Percentiles rank a stretch among this genome's conserved stretches.
phyloP scores from a whole-genome alignment of 2,888 invertebrate species.

The Trichogramma dendrolimi region DNA sequence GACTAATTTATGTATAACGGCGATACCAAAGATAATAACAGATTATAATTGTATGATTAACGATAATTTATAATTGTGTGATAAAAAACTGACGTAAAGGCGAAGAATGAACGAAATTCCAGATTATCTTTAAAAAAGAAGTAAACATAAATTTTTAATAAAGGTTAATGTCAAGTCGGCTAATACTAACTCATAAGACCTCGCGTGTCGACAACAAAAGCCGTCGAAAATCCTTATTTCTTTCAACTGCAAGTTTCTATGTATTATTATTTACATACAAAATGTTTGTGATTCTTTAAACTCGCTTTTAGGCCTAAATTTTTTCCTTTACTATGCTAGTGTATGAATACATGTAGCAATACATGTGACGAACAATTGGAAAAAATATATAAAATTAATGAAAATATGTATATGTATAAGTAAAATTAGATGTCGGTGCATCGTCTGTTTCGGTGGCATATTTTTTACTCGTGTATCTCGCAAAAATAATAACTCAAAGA shows the following conservation, averaged over 20 bases:
- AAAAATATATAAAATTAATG: no score
- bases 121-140: no score
- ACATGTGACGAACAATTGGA: no score
- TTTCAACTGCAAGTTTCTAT: conserved; percentile 5
- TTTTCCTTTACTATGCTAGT: no score
- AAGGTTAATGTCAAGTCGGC: not conserved
- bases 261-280: conserved; percentile 5
- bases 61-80: not conserved
- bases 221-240: conserved; percentile 16
- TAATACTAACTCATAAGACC: conserved; percentile 25
- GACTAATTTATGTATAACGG: conserved; percentile 15
- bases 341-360: no score
- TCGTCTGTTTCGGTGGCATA: conserved; percentile 4
- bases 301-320: no score
- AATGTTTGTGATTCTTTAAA: conserved; percentile 23
- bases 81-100: no score
- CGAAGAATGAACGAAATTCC: no score
- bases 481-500: conserved; percentile 12
- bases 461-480: conserved; percentile 31
- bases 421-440: no score
- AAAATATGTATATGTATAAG: no score
- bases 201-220: conserved; percentile 23
- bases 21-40: conserved; percentile 2
- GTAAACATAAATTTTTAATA: no score
- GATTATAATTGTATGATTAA: conserved; percentile 6